Evolutionary conservation across 1,140 invertebrate genomes (phyloP), one percentile per base, ranked within the genome.

Genomic region (Megalopta genalis): DNA sequence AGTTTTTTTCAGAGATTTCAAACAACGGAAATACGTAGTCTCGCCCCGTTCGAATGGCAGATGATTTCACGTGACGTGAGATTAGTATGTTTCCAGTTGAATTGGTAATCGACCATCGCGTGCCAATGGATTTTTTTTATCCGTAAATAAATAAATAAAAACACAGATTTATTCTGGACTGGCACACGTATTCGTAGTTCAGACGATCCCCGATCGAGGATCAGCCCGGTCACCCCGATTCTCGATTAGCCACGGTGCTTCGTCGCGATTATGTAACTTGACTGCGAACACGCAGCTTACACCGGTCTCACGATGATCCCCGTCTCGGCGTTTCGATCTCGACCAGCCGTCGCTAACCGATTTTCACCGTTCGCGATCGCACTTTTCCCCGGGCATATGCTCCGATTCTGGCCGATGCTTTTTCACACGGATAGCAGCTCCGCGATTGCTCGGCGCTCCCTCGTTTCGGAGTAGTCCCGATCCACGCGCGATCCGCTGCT

Each of bases 221-320:
- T 25, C 65, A 52, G n/a, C 14, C 57, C 21, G 57, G 66, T 68
- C 57, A 87, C 88, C 89, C 91, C 80, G 83, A 87, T 87, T 80
- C 57, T 21, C 82, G 69, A 90, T 92, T 92, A 86, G 89, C 84
- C 86, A 86, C 90, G 90, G 88, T 90, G 86, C 89, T 92, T 85
- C 82, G 85, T 71, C 77, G 69, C 83, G 88, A 88, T 89, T 88
- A 91, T 89, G 88, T 87, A 91, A 91, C 88, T 90, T 86, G 88
- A 92, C 90, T 92, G 91, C 91, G 91, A 92, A 92, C 90, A 90
- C 87, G 87, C 84, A 88, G 79, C 87, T 90, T 87, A 89, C 84
- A 84, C 79, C 85, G 91, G 85, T 92, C 91, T 91, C 91, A 92
- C 91, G 91, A 90, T 90, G 88, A 90, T 90, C 90, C 84, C 78